These are phyloP conservation scores for Picus viridis DNA, from an alignment of 2,797 vertebrate genomes.

Conservation along the genomic window DNA sequence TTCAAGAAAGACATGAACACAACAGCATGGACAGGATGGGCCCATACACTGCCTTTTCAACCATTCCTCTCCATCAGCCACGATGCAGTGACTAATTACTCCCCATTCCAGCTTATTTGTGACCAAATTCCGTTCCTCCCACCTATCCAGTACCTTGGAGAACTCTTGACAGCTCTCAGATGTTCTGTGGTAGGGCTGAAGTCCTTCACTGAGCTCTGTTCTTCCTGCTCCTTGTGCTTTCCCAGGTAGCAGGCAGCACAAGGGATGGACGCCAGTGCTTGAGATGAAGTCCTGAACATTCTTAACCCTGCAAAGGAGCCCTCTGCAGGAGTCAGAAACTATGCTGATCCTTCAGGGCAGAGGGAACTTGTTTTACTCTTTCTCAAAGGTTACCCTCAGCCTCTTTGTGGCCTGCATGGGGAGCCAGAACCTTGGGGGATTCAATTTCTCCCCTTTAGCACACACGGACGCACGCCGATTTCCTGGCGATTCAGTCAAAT, in stretches of 20 bases:
- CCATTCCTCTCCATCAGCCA: background rate
- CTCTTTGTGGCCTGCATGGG: background rate
- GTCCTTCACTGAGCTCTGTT: background rate
- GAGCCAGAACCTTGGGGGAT: background rate
- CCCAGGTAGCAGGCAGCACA: background rate
- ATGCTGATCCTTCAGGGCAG: background rate
- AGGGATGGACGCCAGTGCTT: background rate
- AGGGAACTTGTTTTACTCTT: background rate
- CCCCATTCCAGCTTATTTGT: constrained; percentile 11
- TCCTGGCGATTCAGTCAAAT: background rate
- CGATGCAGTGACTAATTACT: background rate
- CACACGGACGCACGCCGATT: background rate
- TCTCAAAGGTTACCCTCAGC: background rate
- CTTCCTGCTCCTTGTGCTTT: background rate
- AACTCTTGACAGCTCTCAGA: background rate
- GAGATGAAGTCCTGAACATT: background rate
- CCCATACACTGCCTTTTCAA: constrained; percentile 33
- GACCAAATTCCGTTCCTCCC: background rate
- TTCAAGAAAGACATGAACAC: constrained; percentile 72
- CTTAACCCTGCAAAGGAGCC: background rate
- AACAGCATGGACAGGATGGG: constrained; percentile 59
- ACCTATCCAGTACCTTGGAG: background rate
- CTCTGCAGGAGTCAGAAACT: background rate
- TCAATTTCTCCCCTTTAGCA: background rate
- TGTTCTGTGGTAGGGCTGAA: background rate